Evolutionary conservation across 2,888 invertebrate genomes (phyloP).

Genomic region (Xanthia togata): DNA sequence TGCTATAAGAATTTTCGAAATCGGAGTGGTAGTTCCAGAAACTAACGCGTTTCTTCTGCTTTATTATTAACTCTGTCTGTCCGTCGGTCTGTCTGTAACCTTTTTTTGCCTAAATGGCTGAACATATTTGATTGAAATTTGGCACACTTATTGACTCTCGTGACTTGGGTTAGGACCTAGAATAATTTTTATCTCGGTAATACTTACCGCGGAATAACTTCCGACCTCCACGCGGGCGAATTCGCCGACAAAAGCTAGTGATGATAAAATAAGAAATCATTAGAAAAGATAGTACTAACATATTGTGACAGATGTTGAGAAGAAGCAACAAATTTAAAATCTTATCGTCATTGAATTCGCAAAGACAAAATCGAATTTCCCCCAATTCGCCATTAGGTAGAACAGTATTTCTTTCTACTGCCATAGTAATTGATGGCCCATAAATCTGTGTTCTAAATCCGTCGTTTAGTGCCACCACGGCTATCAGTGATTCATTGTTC

Average conservation of each 20-base stretch:
- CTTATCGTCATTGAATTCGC: neutral
- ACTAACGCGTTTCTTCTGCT: too few species aligned
- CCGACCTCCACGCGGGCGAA: neutral
- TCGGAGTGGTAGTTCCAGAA: too few species aligned
- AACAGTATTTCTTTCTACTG: slow-evolving; percentile 17
- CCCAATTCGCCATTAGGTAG: neutral
- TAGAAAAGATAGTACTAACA: too few species aligned
- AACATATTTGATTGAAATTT: neutral
- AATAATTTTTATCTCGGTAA: neutral
- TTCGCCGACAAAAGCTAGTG: too few species aligned
- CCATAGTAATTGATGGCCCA: slow-evolving; percentile 38
- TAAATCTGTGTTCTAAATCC: slow-evolving; percentile 51
- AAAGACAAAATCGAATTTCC: neutral
- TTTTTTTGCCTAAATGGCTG: too few species aligned
- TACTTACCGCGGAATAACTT: neutral
- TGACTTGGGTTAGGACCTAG: neutral
- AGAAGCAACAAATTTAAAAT: neutral
- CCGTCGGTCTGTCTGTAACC: too few species aligned
- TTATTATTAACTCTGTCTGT: too few species aligned
- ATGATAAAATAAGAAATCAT: too few species aligned
- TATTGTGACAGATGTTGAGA: neutral
- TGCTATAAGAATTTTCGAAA: too few species aligned
- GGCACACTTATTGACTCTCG: neutral
- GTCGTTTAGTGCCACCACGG: slow-evolving; percentile 1
- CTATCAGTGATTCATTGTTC: slow-evolving; percentile 61